Evolutionary conservation across 1,140 invertebrate genomes (phyloP).

Genomic region (Rhagoletis zephyria): DNA sequence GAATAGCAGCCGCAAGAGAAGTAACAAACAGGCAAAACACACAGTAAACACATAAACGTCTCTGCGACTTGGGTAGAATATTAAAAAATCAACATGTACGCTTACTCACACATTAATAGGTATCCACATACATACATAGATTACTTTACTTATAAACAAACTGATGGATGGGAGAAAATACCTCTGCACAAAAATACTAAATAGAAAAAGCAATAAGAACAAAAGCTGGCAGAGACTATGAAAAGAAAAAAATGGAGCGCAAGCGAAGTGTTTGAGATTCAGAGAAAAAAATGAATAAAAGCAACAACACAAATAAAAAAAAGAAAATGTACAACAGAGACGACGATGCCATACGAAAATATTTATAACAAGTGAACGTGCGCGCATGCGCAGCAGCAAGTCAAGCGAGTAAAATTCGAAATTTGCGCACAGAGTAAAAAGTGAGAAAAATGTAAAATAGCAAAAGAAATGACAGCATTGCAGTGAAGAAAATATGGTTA

Average conservation of each 20-base stretch:
- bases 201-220: slow-evolving; percentile 13
- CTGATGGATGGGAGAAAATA: slow-evolving; percentile 54
- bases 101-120: neutral
- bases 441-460: slow-evolving; percentile 14
- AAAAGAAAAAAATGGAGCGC: slow-evolving; percentile 7
- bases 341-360: neutral
- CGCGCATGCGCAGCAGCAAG: slow-evolving; percentile 53
- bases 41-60: neutral
- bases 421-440: slow-evolving; percentile 41
- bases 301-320: slow-evolving; percentile 28
- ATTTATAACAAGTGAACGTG: slow-evolving; percentile 49
- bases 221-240: neutral
- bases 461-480: neutral
- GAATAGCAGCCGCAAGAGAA: slow-evolving; percentile 9
- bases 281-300: slow-evolving; percentile 16
- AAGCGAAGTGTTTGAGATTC: slow-evolving; percentile 13
- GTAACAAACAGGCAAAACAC: neutral
- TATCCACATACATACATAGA: neutral
- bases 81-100: neutral
- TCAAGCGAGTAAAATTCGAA: slow-evolving; percentile 41
- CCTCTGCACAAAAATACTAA: neutral
- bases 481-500: neutral
- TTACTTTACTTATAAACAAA: neutral
- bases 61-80: slow-evolving; percentile 17
- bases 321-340: neutral